phyloP scores from a whole-genome alignment of 1,140 invertebrate genomes.

The Euura saliciscinereae region DNA sequence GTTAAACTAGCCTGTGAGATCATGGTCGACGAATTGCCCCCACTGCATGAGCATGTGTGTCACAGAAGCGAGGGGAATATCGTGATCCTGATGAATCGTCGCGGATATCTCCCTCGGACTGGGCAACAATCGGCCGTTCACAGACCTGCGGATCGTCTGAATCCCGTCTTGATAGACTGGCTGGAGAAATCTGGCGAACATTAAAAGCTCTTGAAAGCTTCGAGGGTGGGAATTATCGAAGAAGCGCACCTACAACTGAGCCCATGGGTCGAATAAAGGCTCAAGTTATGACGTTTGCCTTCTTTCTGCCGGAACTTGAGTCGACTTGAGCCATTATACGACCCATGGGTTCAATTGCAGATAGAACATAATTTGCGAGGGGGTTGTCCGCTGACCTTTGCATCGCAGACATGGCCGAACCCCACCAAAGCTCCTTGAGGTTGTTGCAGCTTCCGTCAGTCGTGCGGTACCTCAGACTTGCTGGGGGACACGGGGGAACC shows the following conservation, averaged over 20 bases:
- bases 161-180: constrained; percentile 83
- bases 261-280: too few species aligned
- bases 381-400: constrained; percentile 51
- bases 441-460: constrained; percentile 90
- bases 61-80: constrained; percentile 60
- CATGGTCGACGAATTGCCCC: constrained; percentile 86
- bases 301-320: not conserved
- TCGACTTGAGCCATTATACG: not conserved
- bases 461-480: constrained; percentile 72
- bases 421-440: constrained; percentile 74
- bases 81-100: constrained; percentile 67
- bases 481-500: constrained; percentile 65
- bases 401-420: constrained; percentile 82
- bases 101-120: constrained; percentile 72
- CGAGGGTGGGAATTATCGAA: too few species aligned
- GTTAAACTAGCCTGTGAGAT: constrained; percentile 70
- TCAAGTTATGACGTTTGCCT: not conserved
- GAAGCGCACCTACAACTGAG: too few species aligned
- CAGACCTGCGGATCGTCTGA: constrained; percentile 57
- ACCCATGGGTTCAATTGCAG: not conserved
- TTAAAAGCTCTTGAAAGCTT: too few species aligned
- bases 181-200: constrained; percentile 67
- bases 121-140: constrained; percentile 66
- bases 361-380: too few species aligned
- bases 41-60: constrained; percentile 87